phyloP scores from a whole-genome alignment of 37 sponge, comb jelly and placozoan genomes.

The Dysidea cf. avara region DNA sequence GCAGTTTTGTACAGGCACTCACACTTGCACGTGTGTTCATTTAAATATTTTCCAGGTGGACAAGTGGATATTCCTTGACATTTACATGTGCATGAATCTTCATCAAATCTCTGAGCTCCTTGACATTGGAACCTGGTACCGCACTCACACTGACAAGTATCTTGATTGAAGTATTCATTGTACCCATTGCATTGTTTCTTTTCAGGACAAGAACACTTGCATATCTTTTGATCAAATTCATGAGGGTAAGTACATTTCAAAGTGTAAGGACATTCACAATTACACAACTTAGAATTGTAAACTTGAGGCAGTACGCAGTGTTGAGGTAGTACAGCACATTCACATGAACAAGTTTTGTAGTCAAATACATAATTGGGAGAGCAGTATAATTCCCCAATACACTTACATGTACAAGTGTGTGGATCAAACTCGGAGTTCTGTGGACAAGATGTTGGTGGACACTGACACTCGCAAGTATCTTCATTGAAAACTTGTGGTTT shows the following conservation, averaged over 20 bases:
- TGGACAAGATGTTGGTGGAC: constrained; percentile 19
- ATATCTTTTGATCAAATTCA: constrained; percentile 10
- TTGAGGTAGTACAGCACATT: background rate
- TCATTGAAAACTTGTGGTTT: constrained; percentile 14
- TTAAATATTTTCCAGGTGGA: background rate
- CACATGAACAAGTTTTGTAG: background rate
- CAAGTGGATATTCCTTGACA: constrained; percentile 13
- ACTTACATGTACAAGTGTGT: constrained; percentile 4
- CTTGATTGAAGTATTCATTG: constrained; percentile 3
- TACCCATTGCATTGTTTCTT: background rate
- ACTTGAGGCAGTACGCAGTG: background rate
- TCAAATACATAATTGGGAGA: too few species aligned
- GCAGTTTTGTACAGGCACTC: constrained; percentile 1
- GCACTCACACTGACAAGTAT: constrained; percentile 42
- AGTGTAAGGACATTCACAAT: constrained; percentile 38
- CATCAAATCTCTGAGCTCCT: constrained; percentile 1
- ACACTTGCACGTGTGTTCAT: constrained; percentile 14
- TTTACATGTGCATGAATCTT: constrained; percentile 20
- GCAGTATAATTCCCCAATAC: background rate
- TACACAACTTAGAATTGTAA: constrained; percentile 13
- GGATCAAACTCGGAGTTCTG: constrained; percentile 9
- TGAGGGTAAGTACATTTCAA: constrained; percentile 8
- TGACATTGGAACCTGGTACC: background rate
- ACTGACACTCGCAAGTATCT: constrained; percentile 34
- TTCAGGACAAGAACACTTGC: constrained; percentile 24